These are phyloP conservation scores for Opisthograptis luteolata DNA, from an alignment of 2,888 invertebrate species.

Conservation along the genomic window DNA sequence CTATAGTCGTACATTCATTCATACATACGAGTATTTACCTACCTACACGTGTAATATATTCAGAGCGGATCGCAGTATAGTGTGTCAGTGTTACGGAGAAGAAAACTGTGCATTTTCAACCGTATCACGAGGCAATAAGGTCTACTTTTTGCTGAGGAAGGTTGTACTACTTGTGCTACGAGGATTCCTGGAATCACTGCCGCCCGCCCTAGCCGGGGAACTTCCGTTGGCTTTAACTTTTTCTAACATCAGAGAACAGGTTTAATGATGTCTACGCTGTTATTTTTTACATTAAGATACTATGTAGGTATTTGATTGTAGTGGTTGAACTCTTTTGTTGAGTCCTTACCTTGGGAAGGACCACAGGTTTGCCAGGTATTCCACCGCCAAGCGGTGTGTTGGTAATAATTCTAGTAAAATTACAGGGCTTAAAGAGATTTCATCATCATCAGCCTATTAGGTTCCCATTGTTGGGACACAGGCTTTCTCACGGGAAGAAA, in stretches of 20 bases:
- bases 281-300: too few species aligned
- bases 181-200: constrained; percentile 30
- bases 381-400: too few species aligned
- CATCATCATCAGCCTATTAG: too few species aligned
- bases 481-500: too few species aligned
- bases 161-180: constrained; percentile 1
- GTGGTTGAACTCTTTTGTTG: too few species aligned
- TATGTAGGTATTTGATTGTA: too few species aligned
- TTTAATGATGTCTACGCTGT: constrained; percentile 18
- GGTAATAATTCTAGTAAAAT: too few species aligned
- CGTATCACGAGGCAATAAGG: constrained; percentile 9
- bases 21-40: constrained; percentile 5
- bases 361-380: too few species aligned
- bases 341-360: too few species aligned
- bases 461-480: too few species aligned
- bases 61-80: constrained; percentile 54
- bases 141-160: constrained; percentile 1
- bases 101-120: constrained; percentile 12
- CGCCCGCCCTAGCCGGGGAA: constrained; percentile 36
- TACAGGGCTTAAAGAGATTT: too few species aligned
- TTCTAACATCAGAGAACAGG: constrained; percentile 26
- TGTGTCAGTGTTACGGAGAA: constrained; percentile 38
- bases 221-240: constrained; percentile 34
- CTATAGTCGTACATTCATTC: constrained; percentile 16
- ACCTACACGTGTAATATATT: constrained; percentile 42